Evolutionary conservation across 2,888 invertebrate genomes (phyloP), one percentile per base, ranked within the genome.

Genomic region (Netelia virgata): DNA sequence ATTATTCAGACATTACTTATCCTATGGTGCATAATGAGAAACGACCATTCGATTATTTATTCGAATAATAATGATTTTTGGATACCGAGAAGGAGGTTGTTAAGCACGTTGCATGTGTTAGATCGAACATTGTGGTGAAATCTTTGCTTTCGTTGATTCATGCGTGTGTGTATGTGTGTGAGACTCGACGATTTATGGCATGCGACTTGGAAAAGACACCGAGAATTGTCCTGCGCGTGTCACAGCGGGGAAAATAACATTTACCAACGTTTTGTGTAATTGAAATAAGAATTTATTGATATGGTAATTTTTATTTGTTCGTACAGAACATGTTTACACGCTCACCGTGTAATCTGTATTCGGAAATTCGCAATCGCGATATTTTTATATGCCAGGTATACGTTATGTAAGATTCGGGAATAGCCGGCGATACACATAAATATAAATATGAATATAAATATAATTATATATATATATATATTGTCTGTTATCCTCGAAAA

Each of bases 1-100:
- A 81, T 81, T 81, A 81, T 81, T 81, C 74, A 59, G 41, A 66
- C 74, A 81, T 81, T 80, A 74, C 68, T 36, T 57, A 57, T 68
- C 57, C 73, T 63, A 53, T 53, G 53, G 41, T 36, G 41, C 63
- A 74, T 75, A 74, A 66, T 73, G 59, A 68, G 23, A 69, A 66
- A 14, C 79, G 66, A 73, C 66, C 41, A 20, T 16, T 73, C 59
- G 73, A 66, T 79, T 72, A 72, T 72, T 70, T 72, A 79, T 79
- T 72, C 23, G 78, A 72, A 79, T 72, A 79, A 72, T 57, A 79
- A 78, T 70, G 63, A 79, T 72, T 79, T 36, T 20, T 57, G 61
- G 59, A 70, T 72, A 70, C 72, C 63, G n/a, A 36, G 3, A 20
- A 11, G 6, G 10, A 63, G 28, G 36, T 28, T 28, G 36, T 20